Evolutionary conservation across 2,888 invertebrate genomes (phyloP).

Genomic region (Lissocephala sabroskyi): DNA sequence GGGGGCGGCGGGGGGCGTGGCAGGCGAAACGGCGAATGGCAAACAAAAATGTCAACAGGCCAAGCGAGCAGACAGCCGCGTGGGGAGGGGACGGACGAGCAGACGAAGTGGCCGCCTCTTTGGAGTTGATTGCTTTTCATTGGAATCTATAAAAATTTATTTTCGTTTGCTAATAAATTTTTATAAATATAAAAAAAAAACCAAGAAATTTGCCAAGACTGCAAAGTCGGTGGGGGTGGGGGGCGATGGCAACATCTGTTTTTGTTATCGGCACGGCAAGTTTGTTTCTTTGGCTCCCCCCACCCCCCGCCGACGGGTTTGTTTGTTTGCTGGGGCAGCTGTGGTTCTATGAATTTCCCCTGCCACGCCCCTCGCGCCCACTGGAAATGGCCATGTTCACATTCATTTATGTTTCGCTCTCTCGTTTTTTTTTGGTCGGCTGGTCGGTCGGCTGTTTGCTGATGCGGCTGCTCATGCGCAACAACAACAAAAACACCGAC

Average conservation of each 20-base stretch:
- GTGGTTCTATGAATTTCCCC: conserved; percentile 1
- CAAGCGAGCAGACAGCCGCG: not conserved
- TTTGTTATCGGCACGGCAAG: not conserved
- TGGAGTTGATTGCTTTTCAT: conserved; percentile 20
- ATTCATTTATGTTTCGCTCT: too few relatives aligned
- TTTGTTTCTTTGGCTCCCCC: conserved; percentile 13
- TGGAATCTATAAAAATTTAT: conserved; percentile 50
- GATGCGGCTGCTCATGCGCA: conserved; percentile 49
- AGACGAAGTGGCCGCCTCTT: too few relatives aligned
- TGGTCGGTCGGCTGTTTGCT: not conserved
- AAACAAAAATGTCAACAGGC: conserved; percentile 13
- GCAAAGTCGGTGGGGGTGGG: too few relatives aligned
- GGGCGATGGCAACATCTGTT: conserved; percentile 23
- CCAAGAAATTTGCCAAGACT: too few relatives aligned
- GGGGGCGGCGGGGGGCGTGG: not conserved
- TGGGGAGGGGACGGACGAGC: not conserved
- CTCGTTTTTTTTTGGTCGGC: not conserved
- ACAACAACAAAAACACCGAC: conserved; percentile 23
- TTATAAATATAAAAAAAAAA: conserved; percentile 25
- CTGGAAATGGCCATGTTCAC: too few relatives aligned
- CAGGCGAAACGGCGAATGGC: conserved; percentile 35
- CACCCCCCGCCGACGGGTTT: too few relatives aligned
- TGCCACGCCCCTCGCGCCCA: too few relatives aligned
- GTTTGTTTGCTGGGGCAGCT: conserved; percentile 3
- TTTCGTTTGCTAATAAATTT: conserved; percentile 44